A percentile compares a stretch with the other conserved stretches of the same genome.
Conservation (phyloP, 2,888 invertebrate genomes). For the Pterobdella sp. region DNA sequence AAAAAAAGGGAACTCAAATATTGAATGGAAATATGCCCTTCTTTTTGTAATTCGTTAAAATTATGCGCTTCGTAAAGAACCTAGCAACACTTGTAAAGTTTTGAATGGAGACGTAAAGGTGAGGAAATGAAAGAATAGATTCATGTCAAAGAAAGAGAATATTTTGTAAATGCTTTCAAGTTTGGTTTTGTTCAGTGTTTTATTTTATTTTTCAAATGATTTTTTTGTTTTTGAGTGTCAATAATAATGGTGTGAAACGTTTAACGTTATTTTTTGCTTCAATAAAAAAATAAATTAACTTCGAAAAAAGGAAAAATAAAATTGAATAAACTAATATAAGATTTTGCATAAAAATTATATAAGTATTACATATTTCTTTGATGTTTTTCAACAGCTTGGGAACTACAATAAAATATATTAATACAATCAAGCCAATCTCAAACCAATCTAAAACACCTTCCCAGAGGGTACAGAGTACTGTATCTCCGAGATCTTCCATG, state of each 20-base stretch:
- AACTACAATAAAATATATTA: background rate
- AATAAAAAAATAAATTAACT: too few species aligned
- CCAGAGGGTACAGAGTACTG: conserved; percentile 27
- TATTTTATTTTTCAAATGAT: background rate
- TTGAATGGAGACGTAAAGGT: background rate
- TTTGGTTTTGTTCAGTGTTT: background rate
- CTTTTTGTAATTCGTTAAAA: too few species aligned
- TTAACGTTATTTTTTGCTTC: too few species aligned
- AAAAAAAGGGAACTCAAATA: too few species aligned
- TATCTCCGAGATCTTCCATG: conserved; percentile 28
- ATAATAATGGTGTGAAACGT: too few species aligned
- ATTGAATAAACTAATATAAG: background rate
- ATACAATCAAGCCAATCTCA: background rate
- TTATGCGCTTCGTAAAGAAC: background rate
- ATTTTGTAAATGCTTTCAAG: background rate
- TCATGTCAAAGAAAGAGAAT: background rate
- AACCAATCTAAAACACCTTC: background rate
- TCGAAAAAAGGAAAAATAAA: background rate
- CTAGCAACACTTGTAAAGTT: background rate
- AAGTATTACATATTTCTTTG: background rate
- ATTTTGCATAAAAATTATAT: background rate
- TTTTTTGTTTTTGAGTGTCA: too few species aligned
- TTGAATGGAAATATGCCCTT: too few species aligned
- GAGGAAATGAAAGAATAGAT: background rate
- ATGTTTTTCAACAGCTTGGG: background rate